Evolutionary conservation across 2,113 vertebrate genomes (phyloP), one percentile per base, ranked within the genome.

Genomic region (Okapia johnstoni): DNA sequence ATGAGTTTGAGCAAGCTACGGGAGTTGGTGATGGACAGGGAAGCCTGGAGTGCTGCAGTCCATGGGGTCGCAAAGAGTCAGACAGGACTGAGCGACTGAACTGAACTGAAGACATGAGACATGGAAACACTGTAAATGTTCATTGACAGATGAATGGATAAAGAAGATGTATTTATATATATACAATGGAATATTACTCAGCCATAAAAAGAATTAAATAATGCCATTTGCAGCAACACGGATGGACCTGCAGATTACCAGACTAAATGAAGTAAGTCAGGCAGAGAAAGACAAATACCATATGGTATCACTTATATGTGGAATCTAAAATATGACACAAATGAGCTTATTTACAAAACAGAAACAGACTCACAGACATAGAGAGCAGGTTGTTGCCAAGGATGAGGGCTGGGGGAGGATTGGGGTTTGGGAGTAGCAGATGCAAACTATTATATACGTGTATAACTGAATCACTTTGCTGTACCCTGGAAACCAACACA

Each of bases 1-100:
- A 23, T 40, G n/a, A 70, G 19, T 70, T 3, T 70, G 19, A 70
- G n/a, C 19, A 23, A 70, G 10, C 19, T 40, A 5, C 0, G 0
- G n/a, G 66, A 70, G 19, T 23, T 70, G 66, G n/a, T 70, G 66
- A 70, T 23, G 5, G 66, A 23, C 66, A 70, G 66, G n/a, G 66
- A 70, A 23, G 66, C n/a, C 66, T 70, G 66, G 66, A 10, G 3
- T 70, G 5, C 66, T 70, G n/a, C 66, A 0, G 0, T 12, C n/a
- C 66, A 23, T 40, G n/a, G n/a, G 5, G 66, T 70, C 0, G 0
- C 66, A 70, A 70, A 70, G 66, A 70, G 6, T 70, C 5, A 1
- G n/a, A 70, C 66, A 23, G 11, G 66, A 70, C n/a, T 70, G 66
- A 70, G 66, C 5, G 4, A 28, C 61, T 66, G 61, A 70, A 21